Base-by-base conservation (phyloP, 2,888 invertebrate genomes). In the Junonia oenone region DNA sequence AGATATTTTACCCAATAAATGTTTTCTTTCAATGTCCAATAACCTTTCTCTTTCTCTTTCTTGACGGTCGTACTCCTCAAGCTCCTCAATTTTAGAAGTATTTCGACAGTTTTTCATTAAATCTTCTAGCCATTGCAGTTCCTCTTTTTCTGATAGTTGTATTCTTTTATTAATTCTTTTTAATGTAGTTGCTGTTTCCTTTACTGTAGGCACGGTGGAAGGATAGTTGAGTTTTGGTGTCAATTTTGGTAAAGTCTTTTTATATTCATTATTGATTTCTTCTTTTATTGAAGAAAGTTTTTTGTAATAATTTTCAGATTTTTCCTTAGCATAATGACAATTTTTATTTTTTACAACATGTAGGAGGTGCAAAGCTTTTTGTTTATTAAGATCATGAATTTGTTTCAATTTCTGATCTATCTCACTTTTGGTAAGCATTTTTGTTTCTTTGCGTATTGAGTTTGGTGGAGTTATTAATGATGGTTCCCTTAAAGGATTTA, bases 21-120 rank as follows among this genome's bases (percentile, higher is more conserved):
- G 93, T 72, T 92, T 93, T 63, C 76, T 86, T 80, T 93, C 91
- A 59, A 93, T 91, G 40, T 91, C 87, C 54, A 90, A 76, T 27
- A 92, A 62, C 48, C 90, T 73, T 67, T 91, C 81, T 67, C 84
- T 83, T 71, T 91, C 88, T 47, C 72, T 79, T 65, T 87, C 79
- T 69, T 85, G 76, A 43, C 91, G 83, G 48, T 88, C 78, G 56
- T 83, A 77, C 53, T 86, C 80, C 65, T 90, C 81, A 22, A 92
- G 59, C 62, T 82, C 78, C 59, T 87, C 81, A 35, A 90, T 71
- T 67, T 80, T 83, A 0, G 72, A 64, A 9, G 81, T 74, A 67
- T 90, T 85, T 60, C 75, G 81, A 56, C 88, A 89, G 52, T 88
- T 90, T 59, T 75, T 76, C 11, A 91, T 67, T 49, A 92, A 70